Evolutionary conservation across 1,140 invertebrate species (phyloP).

Genomic region (Drosophila biarmipes): DNA sequence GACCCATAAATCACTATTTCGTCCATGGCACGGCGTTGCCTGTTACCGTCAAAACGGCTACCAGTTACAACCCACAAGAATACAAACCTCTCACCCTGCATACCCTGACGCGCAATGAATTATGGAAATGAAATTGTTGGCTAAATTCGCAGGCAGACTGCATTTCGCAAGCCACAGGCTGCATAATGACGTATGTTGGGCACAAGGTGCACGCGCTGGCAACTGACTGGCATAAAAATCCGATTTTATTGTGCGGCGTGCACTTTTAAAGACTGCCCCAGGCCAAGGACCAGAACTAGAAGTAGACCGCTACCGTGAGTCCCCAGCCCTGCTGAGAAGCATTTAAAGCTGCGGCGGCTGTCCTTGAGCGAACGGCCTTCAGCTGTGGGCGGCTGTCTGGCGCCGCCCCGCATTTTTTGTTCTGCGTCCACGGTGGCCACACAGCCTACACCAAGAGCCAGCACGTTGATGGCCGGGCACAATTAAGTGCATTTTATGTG

Average conservation of each 20-base stretch:
- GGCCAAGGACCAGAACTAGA: constrained; percentile 5
- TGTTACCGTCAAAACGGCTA: constrained; percentile 57
- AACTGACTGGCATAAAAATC: constrained; percentile 57
- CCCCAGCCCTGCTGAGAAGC: constrained; percentile 53
- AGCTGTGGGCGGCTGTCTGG: constrained; percentile 11
- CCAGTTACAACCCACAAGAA: constrained; percentile 16
- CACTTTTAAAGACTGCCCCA: constrained; percentile 54
- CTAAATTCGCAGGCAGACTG: constrained; percentile 34
- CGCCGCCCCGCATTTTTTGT: not conserved
- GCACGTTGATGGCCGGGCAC: constrained; percentile 72
- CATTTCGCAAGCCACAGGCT: constrained; percentile 32
- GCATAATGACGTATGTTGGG: constrained; percentile 13
- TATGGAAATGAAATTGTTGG: constrained; percentile 72
- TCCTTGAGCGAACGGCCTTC: constrained; percentile 36
- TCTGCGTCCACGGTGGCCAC: constrained; percentile 7
- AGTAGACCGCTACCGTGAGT: constrained; percentile 16
- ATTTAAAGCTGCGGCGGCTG: constrained; percentile 50
- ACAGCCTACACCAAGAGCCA: constrained; percentile 61
- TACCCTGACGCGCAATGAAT: constrained; percentile 69
- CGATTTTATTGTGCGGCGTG: constrained; percentile 21
- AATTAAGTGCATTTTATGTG: constrained; percentile 79
- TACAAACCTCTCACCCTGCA: constrained; percentile 12
- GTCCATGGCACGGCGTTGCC: constrained; percentile 65
- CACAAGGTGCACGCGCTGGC: constrained; percentile 17
- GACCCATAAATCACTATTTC: constrained; percentile 72